These are phyloP conservation scores for Podarcis siculus DNA, from an alignment of 2,797 vertebrate genomes.

Conservation along the genomic window DNA sequence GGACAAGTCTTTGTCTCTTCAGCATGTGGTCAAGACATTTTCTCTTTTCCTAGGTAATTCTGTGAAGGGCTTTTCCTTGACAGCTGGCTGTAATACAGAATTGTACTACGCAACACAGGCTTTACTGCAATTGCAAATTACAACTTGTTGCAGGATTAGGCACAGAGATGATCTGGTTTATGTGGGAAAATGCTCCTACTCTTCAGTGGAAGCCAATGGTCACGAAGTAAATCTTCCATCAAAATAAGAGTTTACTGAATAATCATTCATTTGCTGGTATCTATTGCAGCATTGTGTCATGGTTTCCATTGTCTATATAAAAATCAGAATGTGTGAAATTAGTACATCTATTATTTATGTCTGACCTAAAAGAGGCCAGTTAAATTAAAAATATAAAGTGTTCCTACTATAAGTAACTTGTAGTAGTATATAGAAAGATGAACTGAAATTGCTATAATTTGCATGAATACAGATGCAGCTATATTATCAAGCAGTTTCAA, in stretches of 20 bases:
- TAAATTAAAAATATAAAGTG: neutral
- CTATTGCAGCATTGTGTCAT: neutral
- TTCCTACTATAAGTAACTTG: neutral
- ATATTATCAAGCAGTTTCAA: neutral
- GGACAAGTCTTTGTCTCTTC: neutral
- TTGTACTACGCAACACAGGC: constrained; percentile 55
- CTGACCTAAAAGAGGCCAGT: neutral
- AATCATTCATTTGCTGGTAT: neutral
- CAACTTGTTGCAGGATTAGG: constrained; percentile 57
- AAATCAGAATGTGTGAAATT: constrained; percentile 21
- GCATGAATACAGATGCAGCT: neutral
- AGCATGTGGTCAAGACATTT: neutral
- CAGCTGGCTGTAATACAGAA: constrained; percentile 61
- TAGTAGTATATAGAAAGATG: neutral
- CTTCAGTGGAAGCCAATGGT: neutral
- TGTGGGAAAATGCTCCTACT: constrained; percentile 41
- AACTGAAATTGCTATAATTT: neutral
- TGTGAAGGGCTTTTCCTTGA: constrained; percentile 71
- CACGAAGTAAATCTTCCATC: neutral
- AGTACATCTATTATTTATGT: neutral
- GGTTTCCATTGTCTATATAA: neutral
- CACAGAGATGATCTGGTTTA: constrained; percentile 55
- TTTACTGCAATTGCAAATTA: constrained; percentile 36
- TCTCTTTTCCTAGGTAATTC: constrained; percentile 32
- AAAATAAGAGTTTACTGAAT: constrained; percentile 17